Evolutionary conservation across 2,113 vertebrate species (phyloP).

Genomic region (Zosterops hypoxanthus): DNA sequence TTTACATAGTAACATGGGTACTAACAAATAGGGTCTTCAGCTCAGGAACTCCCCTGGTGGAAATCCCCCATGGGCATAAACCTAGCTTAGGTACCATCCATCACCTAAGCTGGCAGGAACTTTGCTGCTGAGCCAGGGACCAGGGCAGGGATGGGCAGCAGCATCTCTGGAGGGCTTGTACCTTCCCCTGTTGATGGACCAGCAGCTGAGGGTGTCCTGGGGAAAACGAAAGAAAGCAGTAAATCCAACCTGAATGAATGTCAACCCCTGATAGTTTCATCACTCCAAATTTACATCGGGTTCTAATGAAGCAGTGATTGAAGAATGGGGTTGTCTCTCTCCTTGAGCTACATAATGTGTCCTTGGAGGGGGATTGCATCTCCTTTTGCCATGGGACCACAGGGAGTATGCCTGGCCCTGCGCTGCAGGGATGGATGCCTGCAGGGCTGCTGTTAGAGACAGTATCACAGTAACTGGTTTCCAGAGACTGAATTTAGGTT

Average conservation of each 20-base stretch:
- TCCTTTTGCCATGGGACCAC: not conserved
- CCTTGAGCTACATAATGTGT: not conserved
- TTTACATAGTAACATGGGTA: not conserved
- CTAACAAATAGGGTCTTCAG: not conserved
- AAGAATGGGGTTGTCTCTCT: not conserved
- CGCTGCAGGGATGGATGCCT: not conserved
- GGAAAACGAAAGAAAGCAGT: not conserved
- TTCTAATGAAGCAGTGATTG: not conserved
- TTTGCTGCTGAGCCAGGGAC: not conserved
- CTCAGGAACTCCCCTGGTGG: not conserved
- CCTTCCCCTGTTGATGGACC: not conserved
- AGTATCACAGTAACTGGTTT: slow-evolving; percentile 47
- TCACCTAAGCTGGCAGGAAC: not conserved
- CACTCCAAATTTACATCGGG: not conserved
- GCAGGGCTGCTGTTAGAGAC: slow-evolving; percentile 11
- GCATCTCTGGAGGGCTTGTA: not conserved
- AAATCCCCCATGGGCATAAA: not conserved
- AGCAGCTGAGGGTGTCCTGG: not conserved
- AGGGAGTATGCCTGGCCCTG: not conserved
- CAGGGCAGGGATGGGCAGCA: not conserved
- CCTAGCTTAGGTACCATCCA: not conserved
- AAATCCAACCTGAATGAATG: not conserved
- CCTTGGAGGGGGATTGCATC: not conserved
- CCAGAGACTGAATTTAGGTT: slow-evolving; percentile 54
- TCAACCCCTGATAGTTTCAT: not conserved